These are phyloP conservation scores for Rhinolophus ferrumequinum DNA, from an alignment of 2,113 vertebrate species.

Conservation along the genomic window DNA sequence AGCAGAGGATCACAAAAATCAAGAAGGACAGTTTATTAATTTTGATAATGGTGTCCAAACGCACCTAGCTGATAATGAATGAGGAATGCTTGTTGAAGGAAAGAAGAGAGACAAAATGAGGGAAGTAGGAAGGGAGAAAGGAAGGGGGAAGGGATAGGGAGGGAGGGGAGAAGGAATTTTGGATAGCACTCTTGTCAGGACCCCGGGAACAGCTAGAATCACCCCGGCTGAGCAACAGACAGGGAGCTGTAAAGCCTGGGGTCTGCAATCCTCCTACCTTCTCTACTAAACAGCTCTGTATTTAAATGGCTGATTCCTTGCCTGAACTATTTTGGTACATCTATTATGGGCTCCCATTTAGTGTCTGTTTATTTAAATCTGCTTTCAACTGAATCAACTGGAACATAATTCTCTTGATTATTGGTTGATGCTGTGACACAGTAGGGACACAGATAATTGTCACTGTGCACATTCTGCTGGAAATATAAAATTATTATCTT, in stretches of 20 bases:
- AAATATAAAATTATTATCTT: conserved; percentile 79
- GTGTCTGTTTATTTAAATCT: conserved; percentile 82
- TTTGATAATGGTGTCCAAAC: background rate
- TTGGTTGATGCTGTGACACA: conserved; percentile 75
- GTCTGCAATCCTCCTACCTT: background rate
- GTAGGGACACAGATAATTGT: conserved; percentile 80
- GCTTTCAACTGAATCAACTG: conserved; percentile 80
- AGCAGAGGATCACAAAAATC: background rate
- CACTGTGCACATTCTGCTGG: conserved; percentile 73
- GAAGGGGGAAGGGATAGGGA: fast-evolving
- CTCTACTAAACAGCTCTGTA: background rate
- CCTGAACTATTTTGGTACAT: conserved; percentile 75
- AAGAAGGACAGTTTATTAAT: background rate
- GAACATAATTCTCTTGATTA: conserved; percentile 82
- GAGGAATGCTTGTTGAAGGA: background rate
- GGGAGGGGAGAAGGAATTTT: background rate
- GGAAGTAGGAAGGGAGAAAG: fast-evolving
- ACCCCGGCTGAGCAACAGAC: background rate
- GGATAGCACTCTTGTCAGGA: too few relatives aligned
- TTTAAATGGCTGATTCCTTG: conserved; percentile 57
- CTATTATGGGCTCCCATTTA: conserved; percentile 80
- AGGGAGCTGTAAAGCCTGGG: background rate
- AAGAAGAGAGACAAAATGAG: background rate
- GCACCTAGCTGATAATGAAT: background rate
- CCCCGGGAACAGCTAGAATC: background rate